Percentiles rank a stretch among this genome's conserved stretches.
Conservation (phyloP, 2,113 vertebrate species). For the Tonatia bakeri region DNA sequence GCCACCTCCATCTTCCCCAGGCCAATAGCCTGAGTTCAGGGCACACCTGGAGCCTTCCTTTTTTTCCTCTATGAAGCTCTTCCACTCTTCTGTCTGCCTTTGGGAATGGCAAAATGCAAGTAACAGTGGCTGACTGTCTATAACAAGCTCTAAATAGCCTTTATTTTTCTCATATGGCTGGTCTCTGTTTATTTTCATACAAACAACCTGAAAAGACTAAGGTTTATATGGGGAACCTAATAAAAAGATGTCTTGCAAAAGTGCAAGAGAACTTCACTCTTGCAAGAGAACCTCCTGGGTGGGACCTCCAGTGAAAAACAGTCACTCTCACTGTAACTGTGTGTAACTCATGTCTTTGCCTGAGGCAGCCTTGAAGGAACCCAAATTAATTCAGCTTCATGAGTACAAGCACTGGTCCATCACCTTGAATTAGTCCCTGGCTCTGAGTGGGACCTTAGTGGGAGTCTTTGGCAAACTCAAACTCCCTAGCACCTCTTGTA, state of each 20-base stretch:
- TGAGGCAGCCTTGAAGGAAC: neutral
- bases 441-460: neutral
- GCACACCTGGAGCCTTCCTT: neutral
- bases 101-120: neutral
- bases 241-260: neutral
- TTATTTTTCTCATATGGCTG: neutral
- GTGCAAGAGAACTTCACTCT: neutral
- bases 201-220: neutral
- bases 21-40: neutral
- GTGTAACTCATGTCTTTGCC: too few relatives aligned
- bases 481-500: neutral
- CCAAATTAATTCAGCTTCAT: neutral
- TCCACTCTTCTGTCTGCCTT: neutral
- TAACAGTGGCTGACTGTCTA: neutral
- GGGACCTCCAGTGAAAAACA: neutral
- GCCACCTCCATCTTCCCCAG: rapidly evolving
- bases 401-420: neutral
- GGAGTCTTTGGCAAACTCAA: neutral
- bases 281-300: neutral
- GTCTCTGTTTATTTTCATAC: neutral
- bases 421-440: neutral
- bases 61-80: neutral
- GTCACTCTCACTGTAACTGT: neutral
- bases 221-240: neutral
- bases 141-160: neutral